These are phyloP conservation scores for Agrotis puta DNA, from an alignment of 2,888 invertebrate genomes.

Conservation along the genomic window DNA sequence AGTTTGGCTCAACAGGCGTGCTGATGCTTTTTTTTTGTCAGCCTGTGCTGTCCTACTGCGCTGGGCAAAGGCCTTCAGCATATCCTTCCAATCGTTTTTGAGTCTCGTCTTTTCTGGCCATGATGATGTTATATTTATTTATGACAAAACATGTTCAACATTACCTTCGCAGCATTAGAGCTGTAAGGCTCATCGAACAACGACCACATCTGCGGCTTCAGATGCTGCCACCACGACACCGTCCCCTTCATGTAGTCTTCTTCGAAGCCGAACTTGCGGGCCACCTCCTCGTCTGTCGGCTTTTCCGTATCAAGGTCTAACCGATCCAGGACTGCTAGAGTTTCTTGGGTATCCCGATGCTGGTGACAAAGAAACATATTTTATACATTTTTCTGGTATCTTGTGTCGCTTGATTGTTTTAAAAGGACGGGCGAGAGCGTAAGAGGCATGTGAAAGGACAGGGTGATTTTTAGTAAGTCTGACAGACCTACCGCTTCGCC, in stretches of 20 bases:
- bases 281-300: constrained; percentile 99
- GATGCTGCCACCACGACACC: constrained; percentile 98
- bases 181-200: constrained; percentile 99
- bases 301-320: constrained; percentile 99
- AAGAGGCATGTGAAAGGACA: too few relatives aligned
- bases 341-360: constrained; percentile 99
- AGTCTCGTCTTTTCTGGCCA: too few relatives aligned
- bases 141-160: neutral
- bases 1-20: too few relatives aligned
- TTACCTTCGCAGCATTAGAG: constrained; percentile 98
- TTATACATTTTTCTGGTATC: neutral
- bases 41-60: too few relatives aligned
- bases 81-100: too few relatives aligned
- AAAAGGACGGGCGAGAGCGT: too few relatives aligned
- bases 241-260: constrained; percentile 98
- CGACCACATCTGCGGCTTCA: constrained; percentile 99
- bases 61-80: too few relatives aligned
- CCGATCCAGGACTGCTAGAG: constrained; percentile 98
- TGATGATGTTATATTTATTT: neutral
- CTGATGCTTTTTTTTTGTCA: too few relatives aligned
- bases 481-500: too few relatives aligned
- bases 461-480: too few relatives aligned
- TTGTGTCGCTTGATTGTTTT: neutral
- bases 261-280: constrained; percentile 99
- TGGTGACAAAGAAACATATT: constrained; percentile 75